These are phyloP conservation scores for Andrena minutula DNA, from an alignment of 2,888 invertebrate species.

Conservation along the genomic window DNA sequence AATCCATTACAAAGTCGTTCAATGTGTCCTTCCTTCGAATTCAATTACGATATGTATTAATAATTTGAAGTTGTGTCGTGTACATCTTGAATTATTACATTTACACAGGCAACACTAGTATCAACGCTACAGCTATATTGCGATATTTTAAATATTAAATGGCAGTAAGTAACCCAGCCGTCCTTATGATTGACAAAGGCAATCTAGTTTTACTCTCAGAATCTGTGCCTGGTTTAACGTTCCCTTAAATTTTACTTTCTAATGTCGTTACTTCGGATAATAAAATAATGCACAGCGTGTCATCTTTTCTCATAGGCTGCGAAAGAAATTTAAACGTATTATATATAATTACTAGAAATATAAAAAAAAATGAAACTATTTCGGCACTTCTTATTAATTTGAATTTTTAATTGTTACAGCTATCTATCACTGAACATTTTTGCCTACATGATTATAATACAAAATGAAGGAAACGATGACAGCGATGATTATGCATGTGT, in stretches of 20 bases:
- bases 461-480: conserved; percentile 67
- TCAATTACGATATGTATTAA: conserved; percentile 72
- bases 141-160: conserved; percentile 63
- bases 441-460: conserved; percentile 77
- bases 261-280: conserved; percentile 29
- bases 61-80: conserved; percentile 41
- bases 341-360: conserved; percentile 55
- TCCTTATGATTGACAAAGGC: conserved; percentile 37
- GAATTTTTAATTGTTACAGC: conserved; percentile 63
- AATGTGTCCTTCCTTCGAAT: conserved; percentile 34
- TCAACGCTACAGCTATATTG: conserved; percentile 40
- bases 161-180: conserved; percentile 68
- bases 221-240: conserved; percentile 63
- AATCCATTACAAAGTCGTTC: conserved; percentile 33
- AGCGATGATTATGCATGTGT: conserved; percentile 66
- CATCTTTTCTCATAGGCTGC: conserved; percentile 59
- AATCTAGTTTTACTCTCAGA: conserved; percentile 73
- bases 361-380: conserved; percentile 68
- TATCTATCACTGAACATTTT: conserved; percentile 71
- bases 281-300: conserved; percentile 55
- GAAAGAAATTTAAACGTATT: conserved; percentile 59
- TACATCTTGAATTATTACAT: conserved; percentile 39
- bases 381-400: conserved; percentile 69
- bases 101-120: conserved; percentile 44
- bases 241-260: conserved; percentile 22